These are phyloP conservation scores for Propithecus coquereli DNA, from an alignment of 2,113 vertebrate species.

Conservation along the genomic window DNA sequence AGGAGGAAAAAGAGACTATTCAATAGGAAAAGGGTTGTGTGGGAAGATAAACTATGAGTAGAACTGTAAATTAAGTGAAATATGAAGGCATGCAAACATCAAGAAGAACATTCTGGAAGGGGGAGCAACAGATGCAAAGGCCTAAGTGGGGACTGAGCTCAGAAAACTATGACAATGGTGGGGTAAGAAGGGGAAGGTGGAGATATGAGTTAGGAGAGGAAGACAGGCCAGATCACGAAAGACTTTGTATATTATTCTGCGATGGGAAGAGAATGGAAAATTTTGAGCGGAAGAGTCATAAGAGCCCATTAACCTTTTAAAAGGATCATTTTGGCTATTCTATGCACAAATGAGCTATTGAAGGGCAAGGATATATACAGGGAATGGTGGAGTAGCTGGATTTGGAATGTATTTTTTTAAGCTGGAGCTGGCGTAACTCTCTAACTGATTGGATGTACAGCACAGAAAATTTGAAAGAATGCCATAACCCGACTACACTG, in stretches of 20 bases:
- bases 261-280: neutral
- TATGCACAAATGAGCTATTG: neutral
- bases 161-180: neutral
- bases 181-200: accelerated
- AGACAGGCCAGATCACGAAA: neutral
- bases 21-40: neutral
- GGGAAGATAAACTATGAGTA: neutral
- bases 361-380: neutral
- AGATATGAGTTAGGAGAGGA: neutral
- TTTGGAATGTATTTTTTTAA: neutral
- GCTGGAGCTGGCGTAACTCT: neutral
- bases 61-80: neutral
- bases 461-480: neutral
- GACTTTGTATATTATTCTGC: neutral
- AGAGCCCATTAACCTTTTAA: neutral
- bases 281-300: neutral
- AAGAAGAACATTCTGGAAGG: neutral
- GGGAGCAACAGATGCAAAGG: neutral
- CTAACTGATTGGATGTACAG: neutral
- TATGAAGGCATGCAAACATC: neutral
- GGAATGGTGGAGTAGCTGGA: neutral
- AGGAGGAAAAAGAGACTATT: neutral
- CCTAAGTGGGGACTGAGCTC: accelerated
- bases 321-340: neutral
- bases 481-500: neutral